phyloP scores from a whole-genome alignment of 2,797 vertebrate genomes.

The Myotis findleyi region DNA sequence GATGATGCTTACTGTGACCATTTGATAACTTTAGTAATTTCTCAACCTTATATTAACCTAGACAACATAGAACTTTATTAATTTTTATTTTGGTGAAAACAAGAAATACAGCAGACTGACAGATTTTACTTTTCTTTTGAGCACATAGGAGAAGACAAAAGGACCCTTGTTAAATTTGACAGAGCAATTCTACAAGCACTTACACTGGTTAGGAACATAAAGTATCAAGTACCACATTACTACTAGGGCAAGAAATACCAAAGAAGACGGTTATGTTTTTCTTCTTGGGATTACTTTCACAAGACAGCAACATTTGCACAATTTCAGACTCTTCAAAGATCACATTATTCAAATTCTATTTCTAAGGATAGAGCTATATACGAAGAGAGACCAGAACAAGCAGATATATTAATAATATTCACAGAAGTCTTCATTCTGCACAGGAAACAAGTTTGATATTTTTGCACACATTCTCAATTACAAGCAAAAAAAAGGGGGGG shows the following conservation, averaged over 20 bases:
- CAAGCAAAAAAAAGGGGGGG: conserved; percentile 19
- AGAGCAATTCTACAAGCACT: conserved; percentile 49
- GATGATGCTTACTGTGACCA: not conserved
- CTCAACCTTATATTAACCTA: conserved; percentile 8
- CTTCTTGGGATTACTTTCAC: conserved; percentile 65
- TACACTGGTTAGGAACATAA: conserved; percentile 61
- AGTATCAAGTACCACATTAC: conserved; percentile 62
- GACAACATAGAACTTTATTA: conserved; percentile 58
- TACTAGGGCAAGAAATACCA: conserved; percentile 58
- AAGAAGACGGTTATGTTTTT: conserved; percentile 35
- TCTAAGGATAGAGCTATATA: conserved; percentile 58
- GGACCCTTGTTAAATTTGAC: conserved; percentile 27
- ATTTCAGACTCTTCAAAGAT: conserved; percentile 52
- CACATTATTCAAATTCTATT: conserved; percentile 66
- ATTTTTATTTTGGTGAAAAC: conserved; percentile 72
- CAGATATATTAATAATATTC: conserved; percentile 59
- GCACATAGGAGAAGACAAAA: conserved; percentile 59
- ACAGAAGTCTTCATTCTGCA: conserved; percentile 59
- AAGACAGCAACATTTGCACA: conserved; percentile 62
- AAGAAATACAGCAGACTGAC: conserved; percentile 60
- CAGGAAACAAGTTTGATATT: conserved; percentile 53
- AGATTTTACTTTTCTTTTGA: conserved; percentile 59
- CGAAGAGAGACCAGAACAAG: conserved; percentile 62
- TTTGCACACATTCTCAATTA: conserved; percentile 68
- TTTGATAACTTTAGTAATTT: conserved; percentile 36